These are phyloP conservation scores for Microcebus lehilahytsara DNA, from an alignment of 2,113 vertebrate species.

Conservation along the genomic window DNA sequence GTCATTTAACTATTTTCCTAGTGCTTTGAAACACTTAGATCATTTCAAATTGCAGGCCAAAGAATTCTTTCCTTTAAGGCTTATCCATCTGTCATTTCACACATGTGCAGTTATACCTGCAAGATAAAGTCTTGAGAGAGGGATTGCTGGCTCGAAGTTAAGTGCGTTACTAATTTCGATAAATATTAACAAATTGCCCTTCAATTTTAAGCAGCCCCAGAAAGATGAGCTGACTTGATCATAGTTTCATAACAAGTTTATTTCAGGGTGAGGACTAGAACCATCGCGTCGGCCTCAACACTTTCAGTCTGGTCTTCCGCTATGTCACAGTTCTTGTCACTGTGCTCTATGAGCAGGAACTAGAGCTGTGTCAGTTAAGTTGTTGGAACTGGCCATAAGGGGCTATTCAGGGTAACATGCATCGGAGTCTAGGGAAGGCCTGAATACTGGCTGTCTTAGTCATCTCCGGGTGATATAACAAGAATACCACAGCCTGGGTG, in stretches of 20 bases:
- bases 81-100: background rate
- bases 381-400: background rate
- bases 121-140: background rate
- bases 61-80: background rate
- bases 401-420: background rate
- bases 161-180: background rate
- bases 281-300: accelerated
- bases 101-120: background rate
- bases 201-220: background rate
- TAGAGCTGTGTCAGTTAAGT: background rate
- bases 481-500: background rate
- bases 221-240: background rate
- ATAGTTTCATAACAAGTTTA: background rate
- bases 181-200: background rate
- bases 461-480: background rate
- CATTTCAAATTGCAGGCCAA: background rate
- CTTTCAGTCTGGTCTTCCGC: background rate
- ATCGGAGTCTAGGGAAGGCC: background rate
- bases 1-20: background rate
- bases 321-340: background rate
- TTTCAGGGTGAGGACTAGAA: background rate
- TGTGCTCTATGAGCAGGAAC: background rate
- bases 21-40: background rate
- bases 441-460: background rate
- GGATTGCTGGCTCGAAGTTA: background rate